Percentiles rank a stretch among this genome's conserved stretches.
phyloP scores from a whole-genome alignment of 2,113 vertebrate species.

The Protomyctophum bolini region DNA sequence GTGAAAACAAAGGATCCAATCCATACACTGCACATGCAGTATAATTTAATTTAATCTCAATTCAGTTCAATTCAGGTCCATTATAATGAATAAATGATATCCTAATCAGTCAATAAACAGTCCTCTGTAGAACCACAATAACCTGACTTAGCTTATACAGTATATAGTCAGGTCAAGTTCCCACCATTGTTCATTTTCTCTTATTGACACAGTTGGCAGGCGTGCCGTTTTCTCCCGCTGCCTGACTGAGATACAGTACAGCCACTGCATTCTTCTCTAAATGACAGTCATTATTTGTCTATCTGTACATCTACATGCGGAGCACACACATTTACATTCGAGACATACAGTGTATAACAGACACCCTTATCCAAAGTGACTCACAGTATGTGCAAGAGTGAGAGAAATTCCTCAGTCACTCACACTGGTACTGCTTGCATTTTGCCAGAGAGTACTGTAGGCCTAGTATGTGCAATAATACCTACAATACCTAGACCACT shows the following conservation, averaged over 20 bases:
- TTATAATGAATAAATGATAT: too few relatives aligned
- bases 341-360: background rate
- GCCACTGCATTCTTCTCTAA: background rate
- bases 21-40: too few relatives aligned
- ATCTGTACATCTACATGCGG: background rate
- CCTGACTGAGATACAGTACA: background rate
- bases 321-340: background rate
- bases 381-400: background rate
- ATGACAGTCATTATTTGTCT: background rate
- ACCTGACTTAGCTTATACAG: background rate
- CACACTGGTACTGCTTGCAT: too few relatives aligned
- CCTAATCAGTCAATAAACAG: too few relatives aligned
- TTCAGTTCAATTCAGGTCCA: too few relatives aligned
- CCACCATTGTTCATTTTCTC: background rate
- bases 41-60: too few relatives aligned
- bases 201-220: background rate
- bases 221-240: background rate
- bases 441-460: too few relatives aligned
- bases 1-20: too few relatives aligned
- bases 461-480: too few relatives aligned
- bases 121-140: too few relatives aligned
- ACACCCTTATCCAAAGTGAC: background rate
- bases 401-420: background rate
- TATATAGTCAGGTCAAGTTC: background rate
- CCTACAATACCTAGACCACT: too few relatives aligned